These are phyloP conservation scores for Oreochromis niloticus DNA, from an alignment of 2,113 vertebrate species.

Conservation along the genomic window DNA sequence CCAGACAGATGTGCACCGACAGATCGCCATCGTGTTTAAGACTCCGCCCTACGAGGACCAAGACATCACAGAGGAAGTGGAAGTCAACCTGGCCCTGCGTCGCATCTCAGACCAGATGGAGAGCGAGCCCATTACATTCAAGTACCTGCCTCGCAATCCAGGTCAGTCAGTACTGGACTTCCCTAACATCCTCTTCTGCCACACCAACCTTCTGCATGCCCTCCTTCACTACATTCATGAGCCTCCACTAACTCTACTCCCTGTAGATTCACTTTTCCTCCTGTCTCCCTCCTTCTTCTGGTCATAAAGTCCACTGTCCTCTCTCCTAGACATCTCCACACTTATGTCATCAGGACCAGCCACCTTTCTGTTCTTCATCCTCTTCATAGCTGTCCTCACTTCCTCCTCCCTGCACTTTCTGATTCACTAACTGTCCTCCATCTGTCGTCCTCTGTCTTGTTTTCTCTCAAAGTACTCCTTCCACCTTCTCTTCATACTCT, in stretches of 20 bases:
- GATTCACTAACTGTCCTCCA: not conserved
- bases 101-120: slow-evolving; percentile 85
- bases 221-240: not conserved
- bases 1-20: slow-evolving; percentile 88
- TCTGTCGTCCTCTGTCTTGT: not conserved
- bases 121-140: slow-evolving; percentile 81
- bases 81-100: slow-evolving; percentile 77
- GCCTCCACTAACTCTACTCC: not conserved
- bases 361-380: rapidly evolving
- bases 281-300: rapidly evolving
- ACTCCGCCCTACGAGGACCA: slow-evolving; percentile 84
- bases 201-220: not conserved
- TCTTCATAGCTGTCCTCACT: not conserved
- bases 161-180: slow-evolving; percentile 60
- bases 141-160: slow-evolving; percentile 77
- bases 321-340: not conserved
- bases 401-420: not conserved
- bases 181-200: not conserved
- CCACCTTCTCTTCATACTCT: too few relatives aligned
- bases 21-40: slow-evolving; percentile 91
- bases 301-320: not conserved
- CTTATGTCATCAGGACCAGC: not conserved
- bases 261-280: not conserved
- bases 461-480: not conserved
- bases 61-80: slow-evolving; percentile 75